Evolutionary conservation across 2,113 vertebrate species (phyloP).

Genomic region (Catharus fuscescens): DNA sequence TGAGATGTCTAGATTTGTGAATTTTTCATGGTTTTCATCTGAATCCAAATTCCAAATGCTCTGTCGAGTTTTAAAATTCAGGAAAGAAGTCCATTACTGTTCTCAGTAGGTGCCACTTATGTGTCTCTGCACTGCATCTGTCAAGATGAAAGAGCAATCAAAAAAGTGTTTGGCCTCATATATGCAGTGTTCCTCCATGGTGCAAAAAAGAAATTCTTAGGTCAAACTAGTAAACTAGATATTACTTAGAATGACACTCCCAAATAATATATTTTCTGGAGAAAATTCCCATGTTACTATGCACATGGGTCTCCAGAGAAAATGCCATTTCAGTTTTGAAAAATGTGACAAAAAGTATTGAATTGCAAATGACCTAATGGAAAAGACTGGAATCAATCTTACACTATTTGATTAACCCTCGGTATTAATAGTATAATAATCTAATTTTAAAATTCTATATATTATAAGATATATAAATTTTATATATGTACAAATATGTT

Average conservation of each 20-base stretch:
- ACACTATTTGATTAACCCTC: neutral
- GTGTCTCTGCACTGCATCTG: slow-evolving; percentile 13
- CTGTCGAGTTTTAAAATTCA: slow-evolving; percentile 41
- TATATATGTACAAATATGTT: neutral
- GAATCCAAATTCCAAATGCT: slow-evolving; percentile 47
- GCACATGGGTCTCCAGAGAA: neutral
- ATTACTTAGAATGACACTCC: neutral
- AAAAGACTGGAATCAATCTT: neutral
- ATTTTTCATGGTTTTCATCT: slow-evolving; percentile 59
- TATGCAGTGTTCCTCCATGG: neutral
- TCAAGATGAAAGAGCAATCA: slow-evolving; percentile 39
- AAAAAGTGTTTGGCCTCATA: neutral
- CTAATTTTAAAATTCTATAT: neutral
- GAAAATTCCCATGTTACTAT: neutral
- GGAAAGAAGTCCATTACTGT: slow-evolving; percentile 55
- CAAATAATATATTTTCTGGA: neutral
- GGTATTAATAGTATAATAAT: neutral
- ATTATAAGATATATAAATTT: neutral
- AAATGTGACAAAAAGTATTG: neutral
- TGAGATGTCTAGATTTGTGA: slow-evolving; percentile 42
- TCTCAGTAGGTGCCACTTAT: slow-evolving; percentile 59
- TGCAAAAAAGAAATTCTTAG: neutral
- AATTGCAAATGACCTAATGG: neutral
- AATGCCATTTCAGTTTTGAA: neutral
- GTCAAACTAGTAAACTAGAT: neutral